phyloP scores from a whole-genome alignment of 2,797 vertebrate genomes.

The Myiotriccus ornatus region DNA sequence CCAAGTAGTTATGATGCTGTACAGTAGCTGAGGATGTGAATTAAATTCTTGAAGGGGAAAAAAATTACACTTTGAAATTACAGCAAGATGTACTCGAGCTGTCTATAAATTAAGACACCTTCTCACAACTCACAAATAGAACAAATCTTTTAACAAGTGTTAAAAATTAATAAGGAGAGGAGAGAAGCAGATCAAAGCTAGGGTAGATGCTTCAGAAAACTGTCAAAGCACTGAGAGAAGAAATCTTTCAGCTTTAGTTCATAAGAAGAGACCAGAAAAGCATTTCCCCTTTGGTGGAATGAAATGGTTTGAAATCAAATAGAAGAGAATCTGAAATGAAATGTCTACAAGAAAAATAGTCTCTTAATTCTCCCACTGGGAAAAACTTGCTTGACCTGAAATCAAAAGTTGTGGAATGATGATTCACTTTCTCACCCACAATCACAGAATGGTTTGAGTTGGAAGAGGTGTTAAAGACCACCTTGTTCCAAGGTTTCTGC shows the following conservation, averaged over 20 bases:
- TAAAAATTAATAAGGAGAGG: constrained; percentile 53
- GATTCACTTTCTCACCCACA: background rate
- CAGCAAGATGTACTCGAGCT: background rate
- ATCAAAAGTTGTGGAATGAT: background rate
- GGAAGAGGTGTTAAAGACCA: background rate
- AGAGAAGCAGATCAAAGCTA: constrained; percentile 33
- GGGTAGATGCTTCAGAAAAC: constrained; percentile 12
- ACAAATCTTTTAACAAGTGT: constrained; percentile 56
- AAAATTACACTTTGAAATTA: constrained; percentile 43
- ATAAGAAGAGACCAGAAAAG: background rate
- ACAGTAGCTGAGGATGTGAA: background rate
- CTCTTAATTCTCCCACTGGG: background rate
- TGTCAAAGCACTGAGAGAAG: background rate
- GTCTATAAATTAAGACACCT: constrained; percentile 42
- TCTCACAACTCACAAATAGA: constrained; percentile 29
- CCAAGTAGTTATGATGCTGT: background rate
- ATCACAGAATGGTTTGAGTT: background rate
- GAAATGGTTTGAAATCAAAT: background rate
- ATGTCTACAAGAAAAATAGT: background rate
- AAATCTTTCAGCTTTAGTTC: constrained; percentile 19
- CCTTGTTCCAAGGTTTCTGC: background rate
- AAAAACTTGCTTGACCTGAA: background rate
- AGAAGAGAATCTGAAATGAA: background rate
- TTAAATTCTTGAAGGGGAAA: constrained; percentile 13
- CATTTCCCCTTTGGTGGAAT: background rate